Conservation (phyloP, 2,113 vertebrate species). For the Regulus satrapa region DNA sequence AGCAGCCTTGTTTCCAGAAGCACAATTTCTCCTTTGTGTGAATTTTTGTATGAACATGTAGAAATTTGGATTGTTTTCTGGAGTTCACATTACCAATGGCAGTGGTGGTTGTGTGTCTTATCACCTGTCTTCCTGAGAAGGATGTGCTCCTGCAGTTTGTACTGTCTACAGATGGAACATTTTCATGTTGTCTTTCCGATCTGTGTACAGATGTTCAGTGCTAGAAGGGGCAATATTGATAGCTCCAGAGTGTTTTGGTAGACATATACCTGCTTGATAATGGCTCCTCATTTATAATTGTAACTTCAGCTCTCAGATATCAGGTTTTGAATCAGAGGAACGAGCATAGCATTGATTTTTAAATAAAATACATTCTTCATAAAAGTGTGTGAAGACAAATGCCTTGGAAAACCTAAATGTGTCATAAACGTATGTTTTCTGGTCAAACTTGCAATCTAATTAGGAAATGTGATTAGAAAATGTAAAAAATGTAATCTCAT, state of each 20-base stretch:
- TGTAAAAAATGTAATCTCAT: constrained; percentile 28
- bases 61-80: neutral
- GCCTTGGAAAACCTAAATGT: neutral
- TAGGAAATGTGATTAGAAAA: constrained; percentile 50
- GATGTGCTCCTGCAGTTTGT: neutral
- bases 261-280: neutral
- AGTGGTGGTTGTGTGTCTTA: neutral
- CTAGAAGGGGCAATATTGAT: neutral
- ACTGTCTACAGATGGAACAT: neutral
- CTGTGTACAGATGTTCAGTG: neutral
- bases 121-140: neutral
- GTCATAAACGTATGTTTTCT: neutral
- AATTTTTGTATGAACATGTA: neutral
- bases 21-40: neutral
- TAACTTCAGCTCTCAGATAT: neutral
- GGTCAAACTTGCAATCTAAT: neutral
- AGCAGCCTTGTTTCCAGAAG: neutral
- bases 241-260: neutral
- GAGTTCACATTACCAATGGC: neutral
- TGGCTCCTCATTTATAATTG: neutral
- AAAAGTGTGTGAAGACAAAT: neutral
- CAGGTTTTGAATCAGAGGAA: neutral
- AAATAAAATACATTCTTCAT: neutral
- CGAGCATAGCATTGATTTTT: neutral
- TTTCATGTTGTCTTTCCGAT: neutral